Percentiles rank a stretch among this genome's conserved stretches.
Evolutionary conservation across 2,797 vertebrate species (phyloP).

Genomic region (Hozukius guyotensis): DNA sequence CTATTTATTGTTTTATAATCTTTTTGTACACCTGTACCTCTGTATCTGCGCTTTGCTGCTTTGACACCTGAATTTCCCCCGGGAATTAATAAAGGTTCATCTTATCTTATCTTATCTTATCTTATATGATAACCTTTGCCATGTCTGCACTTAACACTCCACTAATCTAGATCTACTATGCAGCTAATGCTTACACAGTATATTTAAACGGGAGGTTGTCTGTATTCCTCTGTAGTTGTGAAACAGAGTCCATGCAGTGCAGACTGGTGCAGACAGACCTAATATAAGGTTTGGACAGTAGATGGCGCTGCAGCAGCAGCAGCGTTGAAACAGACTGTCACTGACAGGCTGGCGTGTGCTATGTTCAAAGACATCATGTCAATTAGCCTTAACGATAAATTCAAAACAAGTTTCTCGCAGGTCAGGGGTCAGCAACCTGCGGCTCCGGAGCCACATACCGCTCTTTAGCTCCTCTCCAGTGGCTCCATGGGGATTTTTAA

Average conservation of each 20-base stretch:
- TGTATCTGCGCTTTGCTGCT: too few relatives aligned
- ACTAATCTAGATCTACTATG: neutral
- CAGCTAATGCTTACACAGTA: neutral
- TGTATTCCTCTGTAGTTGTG: neutral
- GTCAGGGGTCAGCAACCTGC: too few relatives aligned
- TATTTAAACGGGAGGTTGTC: neutral
- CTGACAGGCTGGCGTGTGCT: neutral
- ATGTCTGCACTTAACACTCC: neutral
- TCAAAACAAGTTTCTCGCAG: neutral
- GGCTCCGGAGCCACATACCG: too few relatives aligned
- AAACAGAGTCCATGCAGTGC: neutral
- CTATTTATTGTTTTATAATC: too few relatives aligned
- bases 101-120: too few relatives aligned
- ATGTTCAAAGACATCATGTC: conserved; percentile 29
- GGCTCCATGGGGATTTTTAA: too few relatives aligned
- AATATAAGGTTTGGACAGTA: neutral
- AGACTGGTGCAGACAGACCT: neutral
- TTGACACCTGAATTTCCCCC: too few relatives aligned
- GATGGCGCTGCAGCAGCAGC: conserved; percentile 25
- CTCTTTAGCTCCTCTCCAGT: too few relatives aligned
- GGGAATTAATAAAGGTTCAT: fast-evolving
- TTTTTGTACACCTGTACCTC: too few relatives aligned
- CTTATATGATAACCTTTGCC: too few relatives aligned
- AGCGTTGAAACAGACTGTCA: neutral
- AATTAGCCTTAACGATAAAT: fast-evolving